Evolutionary conservation across 2,888 invertebrate genomes (phyloP).

Genomic region (Caenorhabditis sinica): DNA sequence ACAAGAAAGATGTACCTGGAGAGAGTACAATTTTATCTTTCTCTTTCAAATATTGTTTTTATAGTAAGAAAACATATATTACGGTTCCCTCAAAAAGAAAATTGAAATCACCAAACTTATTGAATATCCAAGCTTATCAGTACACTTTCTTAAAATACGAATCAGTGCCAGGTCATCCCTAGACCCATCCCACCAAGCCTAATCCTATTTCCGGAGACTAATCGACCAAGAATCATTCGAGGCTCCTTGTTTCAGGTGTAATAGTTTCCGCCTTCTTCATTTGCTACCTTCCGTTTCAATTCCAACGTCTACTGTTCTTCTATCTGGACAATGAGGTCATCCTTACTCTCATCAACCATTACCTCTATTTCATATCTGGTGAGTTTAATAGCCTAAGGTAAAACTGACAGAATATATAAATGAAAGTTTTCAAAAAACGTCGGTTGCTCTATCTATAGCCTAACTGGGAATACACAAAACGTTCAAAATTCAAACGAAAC

Average conservation of each 20-base stretch:
- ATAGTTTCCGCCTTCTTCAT: slow-evolving; percentile 77
- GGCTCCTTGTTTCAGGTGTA: slow-evolving; percentile 67
- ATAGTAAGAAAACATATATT: neutral
- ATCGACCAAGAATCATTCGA: slow-evolving; percentile 42
- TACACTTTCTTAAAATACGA: slow-evolving; percentile 7
- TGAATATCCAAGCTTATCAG: neutral
- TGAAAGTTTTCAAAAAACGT: too few relatives aligned
- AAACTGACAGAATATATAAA: neutral
- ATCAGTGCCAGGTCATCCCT: slow-evolving; percentile 3
- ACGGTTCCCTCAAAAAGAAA: neutral
- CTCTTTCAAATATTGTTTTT: neutral
- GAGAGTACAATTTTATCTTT: slow-evolving; percentile 32
- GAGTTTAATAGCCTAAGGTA: neutral
- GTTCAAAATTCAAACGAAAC: slow-evolving; percentile 2
- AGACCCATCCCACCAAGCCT: slow-evolving; percentile 13
- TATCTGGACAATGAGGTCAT: slow-evolving; percentile 66
- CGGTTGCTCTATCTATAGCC: too few relatives aligned
- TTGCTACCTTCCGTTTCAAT: slow-evolving; percentile 78
- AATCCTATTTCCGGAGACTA: slow-evolving; percentile 50
- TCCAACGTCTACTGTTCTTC: slow-evolving; percentile 77
- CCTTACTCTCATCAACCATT: slow-evolving; percentile 70
- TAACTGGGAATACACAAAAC: neutral
- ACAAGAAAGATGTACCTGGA: slow-evolving; percentile 10
- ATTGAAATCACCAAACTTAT: neutral
- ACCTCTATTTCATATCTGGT: slow-evolving; percentile 78